These are phyloP conservation scores for Poecilia wingei DNA, from an alignment of 2,797 vertebrate genomes.

Conservation along the genomic window DNA sequence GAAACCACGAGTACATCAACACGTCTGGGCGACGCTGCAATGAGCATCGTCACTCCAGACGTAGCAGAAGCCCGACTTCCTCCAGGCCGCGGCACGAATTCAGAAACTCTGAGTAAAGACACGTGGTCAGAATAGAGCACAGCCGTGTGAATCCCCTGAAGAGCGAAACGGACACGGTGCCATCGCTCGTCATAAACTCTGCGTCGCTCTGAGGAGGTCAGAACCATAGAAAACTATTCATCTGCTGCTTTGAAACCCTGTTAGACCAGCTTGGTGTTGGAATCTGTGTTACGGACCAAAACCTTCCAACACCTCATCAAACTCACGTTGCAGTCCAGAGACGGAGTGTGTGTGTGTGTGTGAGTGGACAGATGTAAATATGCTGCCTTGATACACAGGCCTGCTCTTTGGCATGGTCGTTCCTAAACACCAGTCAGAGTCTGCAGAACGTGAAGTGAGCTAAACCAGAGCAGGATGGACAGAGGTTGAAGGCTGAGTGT, in stretches of 20 bases:
- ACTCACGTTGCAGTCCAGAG: constrained; percentile 38
- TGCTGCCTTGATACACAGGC: constrained; percentile 54
- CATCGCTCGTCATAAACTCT: constrained; percentile 57
- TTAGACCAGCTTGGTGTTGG: constrained; percentile 67
- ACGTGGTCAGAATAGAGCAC: neutral
- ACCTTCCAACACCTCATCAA: constrained; percentile 16
- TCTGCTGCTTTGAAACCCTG: constrained; percentile 75
- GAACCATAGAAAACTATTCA: constrained; percentile 68
- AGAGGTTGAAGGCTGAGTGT: constrained; percentile 37
- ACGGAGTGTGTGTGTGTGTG: constrained; percentile 11
- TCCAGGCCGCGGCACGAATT: constrained; percentile 11
- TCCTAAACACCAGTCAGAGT: constrained; percentile 50
- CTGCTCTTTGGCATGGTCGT: constrained; percentile 71
- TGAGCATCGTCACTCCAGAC: constrained; percentile 38
- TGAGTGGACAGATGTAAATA: constrained; percentile 41
- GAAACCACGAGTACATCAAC: constrained; percentile 74
- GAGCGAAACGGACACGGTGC: constrained; percentile 42
- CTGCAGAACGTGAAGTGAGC: constrained; percentile 16
- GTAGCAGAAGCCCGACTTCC: constrained; percentile 36
- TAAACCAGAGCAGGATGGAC: constrained; percentile 50
- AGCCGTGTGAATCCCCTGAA: constrained; percentile 42
- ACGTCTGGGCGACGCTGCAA: constrained; percentile 50
- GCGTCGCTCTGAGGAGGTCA: constrained; percentile 12
- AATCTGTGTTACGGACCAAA: constrained; percentile 28
- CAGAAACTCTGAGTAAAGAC: neutral